Conservation (phyloP, 2,888 invertebrate genomes). For the Thereva nobilitata region DNA sequence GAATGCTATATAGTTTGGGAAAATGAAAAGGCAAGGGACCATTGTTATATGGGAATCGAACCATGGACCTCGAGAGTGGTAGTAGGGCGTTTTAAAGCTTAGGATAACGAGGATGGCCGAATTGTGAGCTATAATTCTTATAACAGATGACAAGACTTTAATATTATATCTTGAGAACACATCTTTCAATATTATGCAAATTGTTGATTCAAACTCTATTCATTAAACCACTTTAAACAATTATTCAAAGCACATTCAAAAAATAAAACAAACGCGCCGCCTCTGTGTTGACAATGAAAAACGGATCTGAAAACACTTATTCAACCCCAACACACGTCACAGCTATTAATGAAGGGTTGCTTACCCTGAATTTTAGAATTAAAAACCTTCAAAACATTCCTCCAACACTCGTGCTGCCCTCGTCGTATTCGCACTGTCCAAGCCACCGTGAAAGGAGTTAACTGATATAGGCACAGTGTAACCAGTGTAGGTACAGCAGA, state of each 20-base stretch:
- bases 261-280: constrained; percentile 17
- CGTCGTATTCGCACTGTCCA: constrained; percentile 14
- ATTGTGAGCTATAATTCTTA: too few species aligned
- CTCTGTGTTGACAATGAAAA: constrained; percentile 33
- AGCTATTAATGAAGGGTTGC: constrained; percentile 35
- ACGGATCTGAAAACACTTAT: constrained; percentile 11
- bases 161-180: too few species aligned
- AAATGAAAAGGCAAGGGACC: too few species aligned
- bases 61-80: too few species aligned
- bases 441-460: constrained; percentile 34
- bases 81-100: too few species aligned
- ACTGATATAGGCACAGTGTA: constrained; percentile 6
- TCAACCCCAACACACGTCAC: constrained; percentile 5
- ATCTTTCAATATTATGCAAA: too few species aligned
- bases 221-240: not conserved
- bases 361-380: constrained; percentile 38
- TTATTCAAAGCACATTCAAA: not conserved
- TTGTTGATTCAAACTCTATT: not conserved
- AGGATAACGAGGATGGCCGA: too few species aligned
- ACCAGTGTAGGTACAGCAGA: not conserved
- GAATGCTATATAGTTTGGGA: too few species aligned
- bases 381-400: constrained; percentile 42
- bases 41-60: too few species aligned
- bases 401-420: constrained; percentile 28
- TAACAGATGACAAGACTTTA: too few species aligned